Evolutionary conservation across 1,140 invertebrate species (phyloP).

Genomic region (Ladona fulva): DNA sequence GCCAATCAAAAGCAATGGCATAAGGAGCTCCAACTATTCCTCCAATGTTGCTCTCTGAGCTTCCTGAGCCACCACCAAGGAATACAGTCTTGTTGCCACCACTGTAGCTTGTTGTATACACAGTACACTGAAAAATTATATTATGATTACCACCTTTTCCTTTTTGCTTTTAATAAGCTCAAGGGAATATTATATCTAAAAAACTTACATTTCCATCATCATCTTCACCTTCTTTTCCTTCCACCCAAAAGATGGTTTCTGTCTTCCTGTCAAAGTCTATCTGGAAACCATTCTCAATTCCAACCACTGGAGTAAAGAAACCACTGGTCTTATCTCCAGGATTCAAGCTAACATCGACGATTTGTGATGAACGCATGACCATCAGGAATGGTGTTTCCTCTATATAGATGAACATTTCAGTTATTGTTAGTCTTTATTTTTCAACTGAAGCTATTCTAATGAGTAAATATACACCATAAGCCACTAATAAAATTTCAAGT

Average conservation of each 20-base stretch:
- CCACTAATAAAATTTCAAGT: no score
- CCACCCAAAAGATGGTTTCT: conserved; percentile 76
- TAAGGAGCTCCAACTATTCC: conserved; percentile 86
- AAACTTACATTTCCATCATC: conserved; percentile 38
- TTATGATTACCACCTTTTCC: not conserved
- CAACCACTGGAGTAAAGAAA: conserved; percentile 78
- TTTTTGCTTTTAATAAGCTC: not conserved
- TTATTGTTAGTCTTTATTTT: no score
- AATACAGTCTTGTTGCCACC: conserved; percentile 83
- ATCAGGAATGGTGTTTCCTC: conserved; percentile 84
- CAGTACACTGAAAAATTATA: conserved; percentile 59
- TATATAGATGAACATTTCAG: conserved; percentile 26
- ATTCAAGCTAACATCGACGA: conserved; percentile 70
- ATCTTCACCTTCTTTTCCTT: conserved; percentile 59
- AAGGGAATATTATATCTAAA: not conserved
- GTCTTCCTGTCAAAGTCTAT: conserved; percentile 85
- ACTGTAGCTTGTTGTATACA: conserved; percentile 73
- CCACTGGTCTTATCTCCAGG: conserved; percentile 66
- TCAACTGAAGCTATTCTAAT: no score
- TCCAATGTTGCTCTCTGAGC: conserved; percentile 36
- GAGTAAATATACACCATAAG: no score
- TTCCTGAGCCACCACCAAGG: conserved; percentile 47
- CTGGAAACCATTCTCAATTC: conserved; percentile 78
- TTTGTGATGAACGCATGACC: conserved; percentile 81
- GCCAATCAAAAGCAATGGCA: conserved; percentile 90